phyloP scores from a whole-genome alignment of 2,797 vertebrate species.

The Knipowitschia caucasica region DNA sequence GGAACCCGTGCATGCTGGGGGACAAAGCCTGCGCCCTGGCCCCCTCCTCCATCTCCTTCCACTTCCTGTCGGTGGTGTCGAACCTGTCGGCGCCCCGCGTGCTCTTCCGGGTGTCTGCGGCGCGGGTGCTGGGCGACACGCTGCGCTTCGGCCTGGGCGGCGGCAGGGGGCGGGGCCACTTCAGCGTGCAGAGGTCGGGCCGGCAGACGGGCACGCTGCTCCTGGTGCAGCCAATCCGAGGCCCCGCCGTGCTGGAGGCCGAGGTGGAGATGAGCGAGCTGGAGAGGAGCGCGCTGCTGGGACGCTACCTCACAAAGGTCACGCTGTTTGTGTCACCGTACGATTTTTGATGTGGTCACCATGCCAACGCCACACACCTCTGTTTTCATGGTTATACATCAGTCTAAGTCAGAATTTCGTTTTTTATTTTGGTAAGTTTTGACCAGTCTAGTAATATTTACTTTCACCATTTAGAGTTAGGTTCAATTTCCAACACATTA shows the following conservation, averaged over 20 bases:
- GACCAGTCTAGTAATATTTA: no score
- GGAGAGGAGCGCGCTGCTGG: slow-evolving; percentile 70
- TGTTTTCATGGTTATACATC: no score
- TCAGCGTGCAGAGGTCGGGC: slow-evolving; percentile 74
- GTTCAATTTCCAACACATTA: no score
- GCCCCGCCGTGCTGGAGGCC: slow-evolving; percentile 75
- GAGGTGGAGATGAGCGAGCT: slow-evolving; percentile 87
- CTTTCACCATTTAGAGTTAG: no score
- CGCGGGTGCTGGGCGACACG: slow-evolving; percentile 70
- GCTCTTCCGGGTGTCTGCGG: slow-evolving; percentile 82
- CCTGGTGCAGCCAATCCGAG: slow-evolving; percentile 68
- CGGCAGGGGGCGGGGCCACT: slow-evolving; percentile 50
- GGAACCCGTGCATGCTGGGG: slow-evolving; percentile 79
- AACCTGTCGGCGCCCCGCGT: slow-evolving; percentile 76
- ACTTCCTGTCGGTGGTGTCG: slow-evolving; percentile 81
- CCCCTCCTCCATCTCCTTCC: slow-evolving; percentile 82
- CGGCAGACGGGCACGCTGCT: slow-evolving; percentile 79
- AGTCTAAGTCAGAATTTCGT: no score
- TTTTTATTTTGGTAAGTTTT: no score
- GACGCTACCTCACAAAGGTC: slow-evolving; percentile 83
- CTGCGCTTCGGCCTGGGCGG: slow-evolving; percentile 78
- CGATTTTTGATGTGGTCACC: slow-evolving; percentile 77
- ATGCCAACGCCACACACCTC: no score
- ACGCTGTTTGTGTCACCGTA: slow-evolving; percentile 79
- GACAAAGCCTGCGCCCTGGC: slow-evolving; percentile 75